These are phyloP conservation scores for Thaleichthys pacificus DNA, from an alignment of 2,797 vertebrate genomes.

Conservation along the genomic window DNA sequence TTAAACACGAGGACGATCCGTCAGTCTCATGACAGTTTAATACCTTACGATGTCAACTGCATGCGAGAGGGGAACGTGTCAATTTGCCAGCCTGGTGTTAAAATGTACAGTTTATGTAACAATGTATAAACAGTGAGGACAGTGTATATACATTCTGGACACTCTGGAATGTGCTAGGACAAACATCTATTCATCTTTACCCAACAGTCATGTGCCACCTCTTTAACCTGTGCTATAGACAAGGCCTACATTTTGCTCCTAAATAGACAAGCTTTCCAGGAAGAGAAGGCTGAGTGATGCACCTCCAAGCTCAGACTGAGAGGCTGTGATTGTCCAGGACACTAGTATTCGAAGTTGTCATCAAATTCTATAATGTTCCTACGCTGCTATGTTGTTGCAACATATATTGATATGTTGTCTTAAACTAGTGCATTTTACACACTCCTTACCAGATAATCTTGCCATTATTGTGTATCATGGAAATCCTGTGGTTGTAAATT, in stretches of 20 bases:
- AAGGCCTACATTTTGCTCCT: slow-evolving; percentile 4
- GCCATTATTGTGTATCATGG: background rate
- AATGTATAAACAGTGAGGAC: background rate
- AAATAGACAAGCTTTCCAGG: background rate
- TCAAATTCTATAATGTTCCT: background rate
- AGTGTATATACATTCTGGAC: slow-evolving; percentile 3
- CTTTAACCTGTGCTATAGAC: background rate
- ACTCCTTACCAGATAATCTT: slow-evolving; percentile 3
- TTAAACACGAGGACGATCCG: background rate
- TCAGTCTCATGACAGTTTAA: background rate
- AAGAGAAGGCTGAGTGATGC: background rate
- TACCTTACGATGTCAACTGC: background rate
- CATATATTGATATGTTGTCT: too few species aligned
- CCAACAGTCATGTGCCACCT: background rate
- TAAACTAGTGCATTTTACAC: slow-evolving; percentile 1
- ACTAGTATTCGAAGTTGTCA: background rate
- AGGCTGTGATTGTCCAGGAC: background rate
- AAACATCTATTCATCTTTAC: slow-evolving; percentile 19
- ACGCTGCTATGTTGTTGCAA: background rate
- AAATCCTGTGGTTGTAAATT: background rate
- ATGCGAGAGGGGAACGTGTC: background rate
- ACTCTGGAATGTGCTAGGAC: background rate
- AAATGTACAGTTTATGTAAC: background rate
- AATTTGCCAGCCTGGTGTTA: background rate
- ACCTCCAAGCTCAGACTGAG: background rate